Evolutionary conservation across 2,113 vertebrate genomes (phyloP).

Genomic region (Proterorhinus semilunaris): DNA sequence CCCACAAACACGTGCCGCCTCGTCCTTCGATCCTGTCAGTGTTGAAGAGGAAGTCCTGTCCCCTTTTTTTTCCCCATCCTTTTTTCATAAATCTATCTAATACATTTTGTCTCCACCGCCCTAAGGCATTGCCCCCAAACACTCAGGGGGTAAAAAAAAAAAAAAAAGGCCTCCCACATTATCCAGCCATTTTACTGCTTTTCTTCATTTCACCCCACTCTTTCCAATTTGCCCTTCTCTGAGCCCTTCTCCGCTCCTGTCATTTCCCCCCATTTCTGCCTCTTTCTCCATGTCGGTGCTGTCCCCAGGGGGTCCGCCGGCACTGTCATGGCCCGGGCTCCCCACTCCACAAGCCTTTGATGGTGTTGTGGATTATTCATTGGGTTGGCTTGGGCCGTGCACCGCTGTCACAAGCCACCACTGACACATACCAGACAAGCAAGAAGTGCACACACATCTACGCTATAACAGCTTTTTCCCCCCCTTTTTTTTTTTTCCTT

Average conservation of each 20-base stretch:
- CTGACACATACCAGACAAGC: constrained; percentile 38
- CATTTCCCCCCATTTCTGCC: constrained; percentile 43
- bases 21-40: background rate
- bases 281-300: constrained; percentile 51
- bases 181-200: constrained; percentile 26
- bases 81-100: constrained; percentile 7
- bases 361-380: constrained; percentile 71
- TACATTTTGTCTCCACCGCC: constrained; percentile 35
- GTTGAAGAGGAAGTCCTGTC: no score
- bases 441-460: constrained; percentile 39
- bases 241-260: constrained; percentile 48
- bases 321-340: constrained; percentile 66
- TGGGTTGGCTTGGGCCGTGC: constrained; percentile 56
- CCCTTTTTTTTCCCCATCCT: background rate
- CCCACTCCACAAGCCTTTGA: constrained; percentile 68
- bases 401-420: constrained; percentile 56
- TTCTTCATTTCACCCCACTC: constrained; percentile 36
- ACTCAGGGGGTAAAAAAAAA: background rate
- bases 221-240: constrained; percentile 52
- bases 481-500: background rate
- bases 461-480: background rate
- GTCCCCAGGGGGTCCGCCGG: constrained; percentile 63
- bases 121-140: constrained; percentile 25
- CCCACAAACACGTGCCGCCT: background rate
- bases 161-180: constrained; percentile 37